A percentile compares a stretch with the other conserved stretches of the same genome.
phyloP scores from a whole-genome alignment of 2,113 vertebrate species.

The Dunckerocampus dactyliophorus region DNA sequence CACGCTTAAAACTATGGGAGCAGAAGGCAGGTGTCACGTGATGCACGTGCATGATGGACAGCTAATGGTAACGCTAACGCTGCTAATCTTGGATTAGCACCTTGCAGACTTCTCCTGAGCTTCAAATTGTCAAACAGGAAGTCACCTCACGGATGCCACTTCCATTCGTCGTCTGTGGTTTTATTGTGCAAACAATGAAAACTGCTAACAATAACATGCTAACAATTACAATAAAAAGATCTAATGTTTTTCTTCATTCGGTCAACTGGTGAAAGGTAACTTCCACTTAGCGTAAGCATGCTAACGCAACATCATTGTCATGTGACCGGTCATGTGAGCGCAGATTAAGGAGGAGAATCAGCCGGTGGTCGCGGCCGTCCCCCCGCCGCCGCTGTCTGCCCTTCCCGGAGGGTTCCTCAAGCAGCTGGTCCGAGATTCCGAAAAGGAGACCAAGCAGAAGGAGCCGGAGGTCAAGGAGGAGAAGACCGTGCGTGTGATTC shows the following conservation, averaged over 20 bases:
- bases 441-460: slow-evolving; percentile 82
- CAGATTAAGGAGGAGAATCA: slow-evolving; percentile 95
- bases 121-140: no score
- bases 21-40: slow-evolving; percentile 78
- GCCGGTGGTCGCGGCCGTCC: slow-evolving; percentile 56
- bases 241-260: no score
- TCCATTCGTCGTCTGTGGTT: no score
- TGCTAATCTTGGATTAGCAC: no score
- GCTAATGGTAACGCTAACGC: no score
- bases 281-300: not conserved
- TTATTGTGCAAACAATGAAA: no score
- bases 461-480: slow-evolving; percentile 74
- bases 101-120: no score
- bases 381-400: slow-evolving; percentile 78
- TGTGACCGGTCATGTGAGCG: slow-evolving; percentile 12
- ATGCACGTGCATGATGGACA: not conserved
- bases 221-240: no score
- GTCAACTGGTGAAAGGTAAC: no score
- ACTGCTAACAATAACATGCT: no score
- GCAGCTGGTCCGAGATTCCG: slow-evolving; percentile 89
- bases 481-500: slow-evolving; percentile 42
- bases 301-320: not conserved
- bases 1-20: slow-evolving; percentile 94
- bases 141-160: no score
- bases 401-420: slow-evolving; percentile 91